Percentiles rank a stretch among this genome's conserved stretches.
These are phyloP conservation scores for Palythoa grandiflora DNA, from an alignment of 92 coral and sea anemone genomes.

Conservation along the genomic window DNA sequence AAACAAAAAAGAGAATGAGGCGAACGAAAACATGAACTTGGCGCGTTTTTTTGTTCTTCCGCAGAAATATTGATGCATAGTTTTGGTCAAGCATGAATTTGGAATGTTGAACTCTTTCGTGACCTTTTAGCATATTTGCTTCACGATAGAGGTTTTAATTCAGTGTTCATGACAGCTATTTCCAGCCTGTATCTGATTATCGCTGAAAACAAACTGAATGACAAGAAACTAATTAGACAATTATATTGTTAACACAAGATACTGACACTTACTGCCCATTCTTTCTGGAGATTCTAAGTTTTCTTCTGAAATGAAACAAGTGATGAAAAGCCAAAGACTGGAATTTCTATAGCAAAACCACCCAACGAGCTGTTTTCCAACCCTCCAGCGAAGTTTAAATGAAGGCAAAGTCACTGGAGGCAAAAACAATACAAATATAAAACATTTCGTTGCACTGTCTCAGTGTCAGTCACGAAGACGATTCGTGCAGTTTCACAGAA, in stretches of 20 bases:
- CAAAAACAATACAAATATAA: neutral
- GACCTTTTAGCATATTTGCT: neutral
- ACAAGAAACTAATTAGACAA: constrained; percentile 13
- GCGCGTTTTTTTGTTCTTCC: neutral
- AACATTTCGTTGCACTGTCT: constrained; percentile 11
- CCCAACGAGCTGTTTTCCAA: constrained; percentile 15
- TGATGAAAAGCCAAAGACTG: constrained; percentile 25
- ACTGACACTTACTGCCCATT: neutral
- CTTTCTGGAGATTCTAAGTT: neutral
- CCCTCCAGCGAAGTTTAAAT: constrained; percentile 29
- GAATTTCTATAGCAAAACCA: constrained; percentile 25
- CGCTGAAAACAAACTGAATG: neutral
- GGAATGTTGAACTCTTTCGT: neutral
- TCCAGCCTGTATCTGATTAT: constrained; percentile 32
- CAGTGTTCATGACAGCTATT: neutral
- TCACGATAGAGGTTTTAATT: too few species aligned
- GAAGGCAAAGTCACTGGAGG: constrained; percentile 24
- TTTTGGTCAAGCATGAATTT: neutral
- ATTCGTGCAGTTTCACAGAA: neutral
- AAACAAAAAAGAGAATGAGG: neutral
- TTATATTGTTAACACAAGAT: constrained; percentile 29
- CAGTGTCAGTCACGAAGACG: neutral
- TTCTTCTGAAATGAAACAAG: neutral
- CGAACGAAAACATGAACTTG: neutral
- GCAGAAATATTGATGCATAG: neutral